Conservation (phyloP, 2,888 invertebrate species). For the Gari tellinella region DNA sequence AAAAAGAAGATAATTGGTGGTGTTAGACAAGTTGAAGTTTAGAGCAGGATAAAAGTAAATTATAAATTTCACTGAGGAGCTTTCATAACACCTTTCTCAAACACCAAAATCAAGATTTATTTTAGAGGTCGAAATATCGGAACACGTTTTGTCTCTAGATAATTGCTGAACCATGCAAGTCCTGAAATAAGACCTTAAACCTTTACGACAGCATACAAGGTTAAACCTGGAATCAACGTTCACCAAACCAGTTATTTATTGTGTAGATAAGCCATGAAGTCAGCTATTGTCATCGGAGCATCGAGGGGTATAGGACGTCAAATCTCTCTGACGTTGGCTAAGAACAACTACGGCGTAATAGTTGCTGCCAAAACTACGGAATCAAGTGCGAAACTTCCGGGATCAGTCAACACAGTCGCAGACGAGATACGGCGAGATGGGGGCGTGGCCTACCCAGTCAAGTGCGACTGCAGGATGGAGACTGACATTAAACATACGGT, state of each 20-base stretch:
- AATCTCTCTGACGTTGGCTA: slow-evolving; percentile 69
- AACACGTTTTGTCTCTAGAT: no score
- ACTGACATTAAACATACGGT: slow-evolving; percentile 66
- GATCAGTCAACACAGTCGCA: slow-evolving; percentile 69
- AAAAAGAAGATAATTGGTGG: no score
- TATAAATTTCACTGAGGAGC: no score
- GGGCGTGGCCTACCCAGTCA: slow-evolving; percentile 69
- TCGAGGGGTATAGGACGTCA: slow-evolving; percentile 78
- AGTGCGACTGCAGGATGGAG: slow-evolving; percentile 72
- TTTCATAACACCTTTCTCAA: no score
- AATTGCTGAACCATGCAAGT: no score
- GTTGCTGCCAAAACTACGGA: slow-evolving; percentile 75
- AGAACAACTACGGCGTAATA: slow-evolving; percentile 71
- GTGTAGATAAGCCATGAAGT: slow-evolving; percentile 47
- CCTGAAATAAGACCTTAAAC: no score
- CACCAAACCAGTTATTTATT: neutral
- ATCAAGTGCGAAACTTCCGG: slow-evolving; percentile 65
- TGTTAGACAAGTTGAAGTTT: no score
- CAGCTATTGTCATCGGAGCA: slow-evolving; percentile 75
- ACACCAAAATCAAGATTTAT: no score
- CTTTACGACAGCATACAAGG: no score
- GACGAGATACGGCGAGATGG: slow-evolving; percentile 67
- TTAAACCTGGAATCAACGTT: no score
- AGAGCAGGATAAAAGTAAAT: no score
- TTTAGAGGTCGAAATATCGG: no score